Conservation (phyloP, 2,797 vertebrate genomes). For the Eremophila alpestris region DNA sequence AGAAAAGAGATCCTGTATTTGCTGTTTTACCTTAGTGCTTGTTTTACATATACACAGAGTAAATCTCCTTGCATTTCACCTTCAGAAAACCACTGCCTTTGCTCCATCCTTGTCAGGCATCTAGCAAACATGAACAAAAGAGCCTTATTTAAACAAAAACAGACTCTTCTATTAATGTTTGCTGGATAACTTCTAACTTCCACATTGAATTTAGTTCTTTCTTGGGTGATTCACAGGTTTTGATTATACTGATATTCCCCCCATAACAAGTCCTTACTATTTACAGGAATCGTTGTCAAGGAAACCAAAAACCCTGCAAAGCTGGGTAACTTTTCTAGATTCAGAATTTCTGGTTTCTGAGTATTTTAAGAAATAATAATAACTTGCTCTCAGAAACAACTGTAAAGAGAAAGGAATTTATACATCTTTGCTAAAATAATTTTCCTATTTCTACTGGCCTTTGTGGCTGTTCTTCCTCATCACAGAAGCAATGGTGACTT, state of each 20-base stretch:
- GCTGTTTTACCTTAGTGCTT: neutral
- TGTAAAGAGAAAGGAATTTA: too few relatives aligned
- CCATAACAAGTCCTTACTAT: conserved; percentile 19
- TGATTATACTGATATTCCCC: neutral
- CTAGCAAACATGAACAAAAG: conserved; percentile 7
- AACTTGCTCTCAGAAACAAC: too few relatives aligned
- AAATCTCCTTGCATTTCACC: neutral
- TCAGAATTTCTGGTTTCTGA: too few relatives aligned
- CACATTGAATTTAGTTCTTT: conserved; percentile 24
- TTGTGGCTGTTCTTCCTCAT: too few relatives aligned
- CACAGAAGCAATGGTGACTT: too few relatives aligned
- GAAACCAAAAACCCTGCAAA: conserved; percentile 48
- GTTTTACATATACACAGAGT: too few relatives aligned
- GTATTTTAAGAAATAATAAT: too few relatives aligned
- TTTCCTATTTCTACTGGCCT: too few relatives aligned
- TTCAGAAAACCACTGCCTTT: neutral
- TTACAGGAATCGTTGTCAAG: conserved; percentile 67
- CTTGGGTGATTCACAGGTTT: neutral
- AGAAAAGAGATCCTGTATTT: neutral
- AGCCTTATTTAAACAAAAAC: conserved; percentile 3
- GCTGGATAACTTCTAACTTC: neutral
- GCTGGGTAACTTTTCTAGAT: too few relatives aligned
- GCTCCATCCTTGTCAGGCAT: neutral
- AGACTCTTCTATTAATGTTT: neutral
- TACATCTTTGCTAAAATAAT: too few relatives aligned